phyloP scores from a whole-genome alignment of 2,797 vertebrate species.

The Arrhamphus sclerolepis region DNA sequence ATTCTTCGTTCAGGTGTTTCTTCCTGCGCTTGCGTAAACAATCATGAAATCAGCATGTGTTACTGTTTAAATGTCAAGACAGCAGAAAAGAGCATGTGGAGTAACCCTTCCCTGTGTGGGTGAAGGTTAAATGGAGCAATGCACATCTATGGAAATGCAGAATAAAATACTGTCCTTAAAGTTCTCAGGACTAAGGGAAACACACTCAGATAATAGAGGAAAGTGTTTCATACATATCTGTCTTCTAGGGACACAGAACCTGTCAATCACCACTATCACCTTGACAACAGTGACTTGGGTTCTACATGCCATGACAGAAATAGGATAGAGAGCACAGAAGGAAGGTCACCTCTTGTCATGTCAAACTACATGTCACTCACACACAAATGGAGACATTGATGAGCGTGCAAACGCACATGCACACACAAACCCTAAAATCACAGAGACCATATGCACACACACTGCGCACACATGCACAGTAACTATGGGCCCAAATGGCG shows the following conservation, averaged over 20 bases:
- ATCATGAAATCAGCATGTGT: too few relatives aligned
- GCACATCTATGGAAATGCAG: slow-evolving; percentile 22
- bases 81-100: not conserved
- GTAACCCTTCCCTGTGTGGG: slow-evolving; percentile 7
- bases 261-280: slow-evolving; percentile 73
- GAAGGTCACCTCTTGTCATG: slow-evolving; percentile 79
- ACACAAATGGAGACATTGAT: slow-evolving; percentile 31
- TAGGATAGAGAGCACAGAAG: slow-evolving; percentile 62
- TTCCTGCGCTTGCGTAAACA: too few relatives aligned
- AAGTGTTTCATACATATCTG: slow-evolving; percentile 63
- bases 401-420: slow-evolving; percentile 15
- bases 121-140: slow-evolving; percentile 34
- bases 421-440: slow-evolving; percentile 30
- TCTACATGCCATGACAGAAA: slow-evolving; percentile 57
- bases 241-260: slow-evolving; percentile 58
- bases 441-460: slow-evolving; percentile 16
- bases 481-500: slow-evolving; percentile 22
- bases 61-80: slow-evolving; percentile 12
- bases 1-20: too few relatives aligned
- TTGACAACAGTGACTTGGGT: slow-evolving; percentile 68
- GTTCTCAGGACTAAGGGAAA: slow-evolving; percentile 36
- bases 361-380: slow-evolving; percentile 56
- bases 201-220: slow-evolving; percentile 55
- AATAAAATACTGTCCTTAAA: slow-evolving; percentile 34
- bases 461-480: slow-evolving; percentile 18